Evolutionary conservation across 2,113 vertebrate genomes (phyloP), one percentile per base, ranked within the genome.

Genomic region (Psilopsiagon aymara): DNA sequence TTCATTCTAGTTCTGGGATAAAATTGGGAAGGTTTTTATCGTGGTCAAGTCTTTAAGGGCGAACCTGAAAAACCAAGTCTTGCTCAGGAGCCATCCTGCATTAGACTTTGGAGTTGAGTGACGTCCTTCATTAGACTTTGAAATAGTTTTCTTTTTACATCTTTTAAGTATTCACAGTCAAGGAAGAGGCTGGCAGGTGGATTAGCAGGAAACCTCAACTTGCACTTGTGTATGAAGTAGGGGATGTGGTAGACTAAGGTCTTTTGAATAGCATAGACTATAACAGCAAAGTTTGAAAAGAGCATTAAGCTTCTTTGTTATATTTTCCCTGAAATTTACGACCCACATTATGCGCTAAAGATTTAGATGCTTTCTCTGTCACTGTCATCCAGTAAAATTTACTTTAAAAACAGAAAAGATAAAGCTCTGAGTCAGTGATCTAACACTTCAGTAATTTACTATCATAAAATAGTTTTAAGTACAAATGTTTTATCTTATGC

Each of bases 381-480:
- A 62, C 29, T 94, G 76, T 95, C 95, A 95, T 88, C 86, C 94
- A 95, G 92, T 97, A 95, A 96, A 86, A 92, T 94, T 89, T 95
- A 39, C 70, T 96, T 96, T 9, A 43, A 85, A 93, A 83, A 13
- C 39, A 60, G 68, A 64, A 83, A 95, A 96, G 93, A 95, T 97
- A 97, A 94, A 97, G 71, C 60, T 96, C 67, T 75, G 86, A 91
- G 75, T 97, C 55, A 3, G 59, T 97, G 94, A 97, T 86, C 95
- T 97, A 97, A 94, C 94, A 70, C 80, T 94, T 96, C 86, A 93
- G 83, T 97, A 96, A 96, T 97, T 97, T 97, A 96, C 96, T 97
- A 97, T 96, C 94, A 76, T 97, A 97, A 96, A 97, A 95, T 89
- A 92, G 66, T 94, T 97, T 91, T 69, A 94, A 94, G 82, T 86